A percentile compares a stretch with the other conserved stretches of the same genome.
Evolutionary conservation across 2,888 invertebrate genomes (phyloP).

Genomic region (Diaphora mendica): DNA sequence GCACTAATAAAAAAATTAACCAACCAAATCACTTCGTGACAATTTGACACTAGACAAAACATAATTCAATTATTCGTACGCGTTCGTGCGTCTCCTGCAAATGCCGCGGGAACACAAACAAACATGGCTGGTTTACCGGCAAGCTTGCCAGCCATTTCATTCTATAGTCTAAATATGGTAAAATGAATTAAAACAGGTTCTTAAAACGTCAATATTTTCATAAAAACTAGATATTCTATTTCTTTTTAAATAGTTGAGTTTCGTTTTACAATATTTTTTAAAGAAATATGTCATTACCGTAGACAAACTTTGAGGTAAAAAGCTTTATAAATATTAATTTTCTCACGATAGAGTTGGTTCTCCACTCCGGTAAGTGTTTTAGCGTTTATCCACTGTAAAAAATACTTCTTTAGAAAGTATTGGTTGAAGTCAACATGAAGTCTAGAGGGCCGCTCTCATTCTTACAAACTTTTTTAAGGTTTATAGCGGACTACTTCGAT

Average conservation of each 20-base stretch:
- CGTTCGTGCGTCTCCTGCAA: conserved; percentile 71
- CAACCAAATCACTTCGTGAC: conserved; percentile 24
- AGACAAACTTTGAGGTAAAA: background rate
- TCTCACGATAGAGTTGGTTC: background rate
- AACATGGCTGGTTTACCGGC: conserved; percentile 30
- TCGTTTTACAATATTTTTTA: background rate
- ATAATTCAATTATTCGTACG: conserved; percentile 47
- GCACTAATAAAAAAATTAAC: no score
- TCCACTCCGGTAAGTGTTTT: background rate
- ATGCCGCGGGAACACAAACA: conserved; percentile 56
- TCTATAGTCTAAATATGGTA: conserved; percentile 25
- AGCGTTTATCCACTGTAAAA: background rate
- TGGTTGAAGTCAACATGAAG: background rate
- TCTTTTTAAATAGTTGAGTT: background rate
- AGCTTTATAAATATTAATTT: background rate
- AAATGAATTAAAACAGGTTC: conserved; percentile 49
- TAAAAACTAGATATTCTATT: conserved; percentile 45
- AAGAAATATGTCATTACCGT: background rate
- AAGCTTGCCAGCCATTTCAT: conserved; percentile 47
- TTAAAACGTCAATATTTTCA: conserved; percentile 45
- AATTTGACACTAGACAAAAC: conserved; percentile 31
- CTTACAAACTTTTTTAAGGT: no score
- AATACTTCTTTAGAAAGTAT: background rate
- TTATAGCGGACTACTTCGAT: no score
- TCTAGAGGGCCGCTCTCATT: no score